These are phyloP conservation scores for Arrhopalites spinosus DNA, from an alignment of 2,888 invertebrate genomes.

Conservation along the genomic window DNA sequence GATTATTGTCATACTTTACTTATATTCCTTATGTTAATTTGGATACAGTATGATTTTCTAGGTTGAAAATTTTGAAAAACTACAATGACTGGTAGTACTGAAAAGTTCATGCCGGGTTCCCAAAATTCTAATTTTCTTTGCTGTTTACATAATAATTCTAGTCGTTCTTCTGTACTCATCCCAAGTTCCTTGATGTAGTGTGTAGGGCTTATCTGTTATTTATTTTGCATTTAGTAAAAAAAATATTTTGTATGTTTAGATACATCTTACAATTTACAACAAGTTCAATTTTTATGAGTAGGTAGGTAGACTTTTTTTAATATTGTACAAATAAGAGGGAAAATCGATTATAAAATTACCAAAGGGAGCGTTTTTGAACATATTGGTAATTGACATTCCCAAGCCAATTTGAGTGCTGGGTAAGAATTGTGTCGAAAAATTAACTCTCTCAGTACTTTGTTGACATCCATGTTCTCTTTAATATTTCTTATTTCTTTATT, in stretches of 20 bases:
- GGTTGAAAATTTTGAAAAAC: slow-evolving; percentile 50
- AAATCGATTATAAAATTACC: no score
- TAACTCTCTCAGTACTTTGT: slow-evolving; percentile 39
- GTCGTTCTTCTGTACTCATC: slow-evolving; percentile 45
- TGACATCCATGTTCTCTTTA: slow-evolving; percentile 48
- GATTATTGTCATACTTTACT: slow-evolving; percentile 40
- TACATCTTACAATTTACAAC: background rate
- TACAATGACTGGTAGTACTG: slow-evolving; percentile 45
- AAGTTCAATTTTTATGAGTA: slow-evolving; percentile 38
- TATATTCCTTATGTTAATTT: slow-evolving; percentile 45
- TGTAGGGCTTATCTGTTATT: slow-evolving; percentile 50
- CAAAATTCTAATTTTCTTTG: slow-evolving; percentile 44
- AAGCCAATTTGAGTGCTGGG: slow-evolving; percentile 50
- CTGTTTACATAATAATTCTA: slow-evolving; percentile 45
- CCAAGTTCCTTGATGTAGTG: slow-evolving; percentile 48
- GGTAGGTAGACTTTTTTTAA: background rate
- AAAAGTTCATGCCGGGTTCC: slow-evolving; percentile 36
- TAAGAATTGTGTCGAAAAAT: slow-evolving; percentile 36
- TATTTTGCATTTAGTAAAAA: background rate
- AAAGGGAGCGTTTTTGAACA: background rate
- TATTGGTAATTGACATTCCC: slow-evolving; percentile 45
- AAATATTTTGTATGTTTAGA: background rate
- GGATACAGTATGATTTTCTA: slow-evolving; percentile 38
- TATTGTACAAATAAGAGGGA: slow-evolving; percentile 3
- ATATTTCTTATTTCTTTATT: background rate